Conservation (phyloP, 23 tunicate species). For the Halocynthia roretzi region DNA sequence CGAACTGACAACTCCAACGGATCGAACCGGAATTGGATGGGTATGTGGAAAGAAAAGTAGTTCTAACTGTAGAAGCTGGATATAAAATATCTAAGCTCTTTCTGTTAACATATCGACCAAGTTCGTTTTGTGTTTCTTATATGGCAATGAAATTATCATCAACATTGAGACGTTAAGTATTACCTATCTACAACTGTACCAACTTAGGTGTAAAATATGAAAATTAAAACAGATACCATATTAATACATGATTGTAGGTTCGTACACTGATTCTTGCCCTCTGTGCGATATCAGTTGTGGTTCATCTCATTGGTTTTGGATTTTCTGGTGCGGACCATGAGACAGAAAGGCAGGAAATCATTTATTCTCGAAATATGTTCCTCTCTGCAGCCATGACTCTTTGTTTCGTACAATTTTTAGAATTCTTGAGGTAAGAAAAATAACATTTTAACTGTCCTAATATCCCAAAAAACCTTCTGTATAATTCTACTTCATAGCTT, state of each 20-base stretch:
- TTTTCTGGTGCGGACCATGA: slow-evolving; percentile 1
- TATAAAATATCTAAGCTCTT: too few relatives aligned
- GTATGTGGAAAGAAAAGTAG: slow-evolving; percentile 40
- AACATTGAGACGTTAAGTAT: too few relatives aligned
- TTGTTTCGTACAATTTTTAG: slow-evolving; percentile 73
- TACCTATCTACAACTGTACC: too few relatives aligned
- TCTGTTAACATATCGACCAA: too few relatives aligned
- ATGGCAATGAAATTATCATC: too few relatives aligned
- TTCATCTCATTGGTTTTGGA: slow-evolving; percentile 68
- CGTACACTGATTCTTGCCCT: slow-evolving; percentile 42
- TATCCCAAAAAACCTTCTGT: not conserved
- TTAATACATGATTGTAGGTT: slow-evolving; percentile 20
- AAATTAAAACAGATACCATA: too few relatives aligned
- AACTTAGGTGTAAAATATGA: too few relatives aligned
- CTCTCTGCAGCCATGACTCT: slow-evolving; percentile 86
- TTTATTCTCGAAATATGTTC: slow-evolving; percentile 80
- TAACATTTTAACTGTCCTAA: not conserved
- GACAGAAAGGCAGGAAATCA: slow-evolving; percentile 37
- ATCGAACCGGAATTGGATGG: slow-evolving; percentile 67
- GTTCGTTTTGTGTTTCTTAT: not conserved
- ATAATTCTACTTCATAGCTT: slow-evolving; percentile 39
- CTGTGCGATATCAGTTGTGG: slow-evolving; percentile 65
- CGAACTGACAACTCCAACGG: slow-evolving; percentile 65
- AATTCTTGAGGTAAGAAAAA: slow-evolving; percentile 68
- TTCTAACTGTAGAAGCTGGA: too few relatives aligned